Percentiles rank a stretch among this genome's conserved stretches.
Evolutionary conservation across 2,888 invertebrate species (phyloP).

Genomic region (Tenodera sinensis): DNA sequence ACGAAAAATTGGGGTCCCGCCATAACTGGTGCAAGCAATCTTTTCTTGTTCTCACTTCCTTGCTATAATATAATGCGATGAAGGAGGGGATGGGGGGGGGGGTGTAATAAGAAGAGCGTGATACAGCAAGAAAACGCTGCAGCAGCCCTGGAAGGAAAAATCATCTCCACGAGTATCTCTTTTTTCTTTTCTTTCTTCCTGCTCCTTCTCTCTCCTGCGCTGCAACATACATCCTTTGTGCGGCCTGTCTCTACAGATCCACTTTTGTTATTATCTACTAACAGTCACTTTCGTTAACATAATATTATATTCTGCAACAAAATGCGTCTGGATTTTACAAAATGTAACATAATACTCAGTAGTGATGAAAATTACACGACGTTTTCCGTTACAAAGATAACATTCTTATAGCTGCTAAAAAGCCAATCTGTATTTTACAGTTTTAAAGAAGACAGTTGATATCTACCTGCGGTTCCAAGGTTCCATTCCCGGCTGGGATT

Average conservation of each 20-base stretch:
- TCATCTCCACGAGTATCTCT: background rate
- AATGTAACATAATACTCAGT: background rate
- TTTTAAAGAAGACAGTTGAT: no score
- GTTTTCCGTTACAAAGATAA: background rate
- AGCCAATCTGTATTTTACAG: background rate
- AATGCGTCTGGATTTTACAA: background rate
- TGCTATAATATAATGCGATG: background rate
- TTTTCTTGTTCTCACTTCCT: constrained; percentile 5
- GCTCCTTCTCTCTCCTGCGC: background rate
- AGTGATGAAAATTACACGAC: background rate
- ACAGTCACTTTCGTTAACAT: background rate
- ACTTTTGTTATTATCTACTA: constrained; percentile 9
- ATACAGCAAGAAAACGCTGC: constrained; percentile 21
- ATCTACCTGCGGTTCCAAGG: no score
- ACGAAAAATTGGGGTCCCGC: background rate
- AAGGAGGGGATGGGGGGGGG: background rate
- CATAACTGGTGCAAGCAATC: constrained; percentile 8
- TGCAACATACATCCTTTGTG: constrained; percentile 11
- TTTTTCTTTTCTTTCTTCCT: background rate
- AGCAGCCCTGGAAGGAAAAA: constrained; percentile 1
- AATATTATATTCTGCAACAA: background rate
- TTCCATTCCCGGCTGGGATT: no score
- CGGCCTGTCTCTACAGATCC: background rate
- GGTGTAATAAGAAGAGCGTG: constrained; percentile 21
- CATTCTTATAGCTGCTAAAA: background rate